Evolutionary conservation across 2,797 vertebrate species (phyloP).

Genomic region (Phylloscopus collybita): DNA sequence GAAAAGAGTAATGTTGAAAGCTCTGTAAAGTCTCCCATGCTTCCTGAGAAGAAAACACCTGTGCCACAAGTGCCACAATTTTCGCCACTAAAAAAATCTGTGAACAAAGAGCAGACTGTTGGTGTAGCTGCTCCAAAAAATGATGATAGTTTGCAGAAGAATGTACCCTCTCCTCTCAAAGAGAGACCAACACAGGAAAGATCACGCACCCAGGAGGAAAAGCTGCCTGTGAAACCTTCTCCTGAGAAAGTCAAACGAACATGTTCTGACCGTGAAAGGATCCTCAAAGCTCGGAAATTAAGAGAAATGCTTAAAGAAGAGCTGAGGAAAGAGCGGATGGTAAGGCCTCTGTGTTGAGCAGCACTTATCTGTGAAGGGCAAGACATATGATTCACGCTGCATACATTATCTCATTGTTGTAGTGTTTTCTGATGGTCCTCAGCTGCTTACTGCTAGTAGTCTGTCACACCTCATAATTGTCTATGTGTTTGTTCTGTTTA

Average conservation of each 20-base stretch:
- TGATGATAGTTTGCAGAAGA: slow-evolving; percentile 51
- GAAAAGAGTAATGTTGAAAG: slow-evolving; percentile 33
- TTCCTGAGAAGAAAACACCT: slow-evolving; percentile 72
- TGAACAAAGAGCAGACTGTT: slow-evolving; percentile 39
- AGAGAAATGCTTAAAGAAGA: slow-evolving; percentile 90
- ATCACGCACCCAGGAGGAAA: slow-evolving; percentile 51
- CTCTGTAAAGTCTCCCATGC: slow-evolving; percentile 65
- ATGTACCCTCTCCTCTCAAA: slow-evolving; percentile 55
- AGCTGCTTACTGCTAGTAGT: neutral
- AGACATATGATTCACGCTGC: neutral
- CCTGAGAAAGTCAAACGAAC: slow-evolving; percentile 57
- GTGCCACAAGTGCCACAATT: slow-evolving; percentile 76
- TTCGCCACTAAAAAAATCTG: slow-evolving; percentile 63
- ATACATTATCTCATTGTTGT: neutral
- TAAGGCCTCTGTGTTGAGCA: slow-evolving; percentile 47
- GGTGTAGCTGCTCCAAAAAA: neutral
- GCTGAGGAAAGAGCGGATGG: slow-evolving; percentile 86
- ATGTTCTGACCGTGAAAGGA: slow-evolving; percentile 85
- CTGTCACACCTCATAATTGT: neutral
- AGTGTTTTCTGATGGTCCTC: neutral
- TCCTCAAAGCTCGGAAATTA: slow-evolving; percentile 89
- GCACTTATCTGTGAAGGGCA: neutral
- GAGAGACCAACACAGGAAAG: slow-evolving; percentile 73
- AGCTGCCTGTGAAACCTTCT: neutral
- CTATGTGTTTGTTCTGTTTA: neutral